Base-by-base conservation (phyloP, 1,140 invertebrate genomes). In the Microplitis demolitor region DNA sequence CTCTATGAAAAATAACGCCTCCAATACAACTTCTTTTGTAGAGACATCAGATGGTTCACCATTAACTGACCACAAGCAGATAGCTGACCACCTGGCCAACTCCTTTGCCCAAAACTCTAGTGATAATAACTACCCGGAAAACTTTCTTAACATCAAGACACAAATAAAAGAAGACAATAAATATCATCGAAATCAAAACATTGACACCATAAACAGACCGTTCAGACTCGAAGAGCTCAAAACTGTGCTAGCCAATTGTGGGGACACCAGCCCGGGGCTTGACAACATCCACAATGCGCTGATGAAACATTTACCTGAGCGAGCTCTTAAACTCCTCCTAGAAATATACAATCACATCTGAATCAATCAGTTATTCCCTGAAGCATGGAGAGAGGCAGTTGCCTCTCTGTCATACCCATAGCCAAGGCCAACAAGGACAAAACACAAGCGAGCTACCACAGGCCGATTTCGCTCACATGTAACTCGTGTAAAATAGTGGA, bases 401-500 rank as follows among this genome's bases (percentile, higher is more conserved):
- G n/a, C n/a, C n/a, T n/a, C n/a, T n/a, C n/a, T n/a, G 74, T 84
- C 4, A 78, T 85, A 16, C 72, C 80, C 0, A 82, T 87, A 37
- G 74, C 68, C 3, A 87, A 85, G 76, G 78, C 78, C 1, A 76
- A 74, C 4, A 87, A 88, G 76, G 62, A 78, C 33, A 14, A 33
- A 16, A 16, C 35, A 0, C 24, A 62, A n/a, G 14, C 56, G 3
- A n/a, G 3, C 1, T 62, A 62, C 68, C 61, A 70, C n/a, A 1
- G 68, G 8, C 56, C 68, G 3, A 70, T 70, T 4, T 14, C 58
- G 2, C 14, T 70, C 4, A 70, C 68, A 4, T 70, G 58, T n/a
- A 70, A 62, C 56, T 5, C 51, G 0, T 35, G 68, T 6, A 70
- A 70, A 70, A n/a, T 70, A 6, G 1, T 39, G 24, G 68, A 70